Conservation (phyloP, 2,113 vertebrate genomes). For the Anhinga rufa region DNA sequence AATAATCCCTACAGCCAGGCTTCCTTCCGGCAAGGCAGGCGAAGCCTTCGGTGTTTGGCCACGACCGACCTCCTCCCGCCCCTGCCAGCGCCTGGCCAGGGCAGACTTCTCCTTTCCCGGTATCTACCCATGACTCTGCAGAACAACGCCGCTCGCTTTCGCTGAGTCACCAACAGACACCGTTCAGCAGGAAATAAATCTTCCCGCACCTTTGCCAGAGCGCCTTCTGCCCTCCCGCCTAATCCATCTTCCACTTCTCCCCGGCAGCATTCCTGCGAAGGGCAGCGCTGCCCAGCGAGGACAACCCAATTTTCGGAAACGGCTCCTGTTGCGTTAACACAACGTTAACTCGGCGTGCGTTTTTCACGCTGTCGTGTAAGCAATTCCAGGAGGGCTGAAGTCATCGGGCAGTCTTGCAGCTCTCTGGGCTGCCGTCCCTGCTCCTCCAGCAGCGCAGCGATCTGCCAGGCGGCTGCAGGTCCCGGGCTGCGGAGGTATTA, state of each 20-base stretch:
- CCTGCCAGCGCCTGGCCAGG: neutral
- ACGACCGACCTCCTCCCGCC: neutral
- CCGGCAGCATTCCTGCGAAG: neutral
- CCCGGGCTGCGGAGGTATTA: accelerated
- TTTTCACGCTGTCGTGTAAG: accelerated
- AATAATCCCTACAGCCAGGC: accelerated
- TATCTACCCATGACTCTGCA: neutral
- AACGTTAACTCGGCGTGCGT: too few relatives aligned
- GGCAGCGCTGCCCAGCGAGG: neutral
- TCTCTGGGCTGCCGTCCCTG: neutral
- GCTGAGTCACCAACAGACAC: neutral
- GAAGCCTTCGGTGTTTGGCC: neutral
- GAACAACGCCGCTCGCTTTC: accelerated
- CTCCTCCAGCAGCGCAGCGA: neutral
- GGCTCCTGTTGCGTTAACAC: accelerated
- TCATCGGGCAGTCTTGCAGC: neutral
- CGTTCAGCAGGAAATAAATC: neutral
- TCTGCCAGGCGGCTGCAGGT: neutral
- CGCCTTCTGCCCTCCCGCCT: neutral
- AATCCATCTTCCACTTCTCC: neutral
- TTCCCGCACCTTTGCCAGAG: neutral
- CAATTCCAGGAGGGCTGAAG: neutral
- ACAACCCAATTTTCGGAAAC: accelerated
- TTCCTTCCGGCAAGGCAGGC: neutral
- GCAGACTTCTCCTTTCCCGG: neutral